Conservation (phyloP, 2,888 invertebrate genomes). For the Physocephala rufipes region DNA sequence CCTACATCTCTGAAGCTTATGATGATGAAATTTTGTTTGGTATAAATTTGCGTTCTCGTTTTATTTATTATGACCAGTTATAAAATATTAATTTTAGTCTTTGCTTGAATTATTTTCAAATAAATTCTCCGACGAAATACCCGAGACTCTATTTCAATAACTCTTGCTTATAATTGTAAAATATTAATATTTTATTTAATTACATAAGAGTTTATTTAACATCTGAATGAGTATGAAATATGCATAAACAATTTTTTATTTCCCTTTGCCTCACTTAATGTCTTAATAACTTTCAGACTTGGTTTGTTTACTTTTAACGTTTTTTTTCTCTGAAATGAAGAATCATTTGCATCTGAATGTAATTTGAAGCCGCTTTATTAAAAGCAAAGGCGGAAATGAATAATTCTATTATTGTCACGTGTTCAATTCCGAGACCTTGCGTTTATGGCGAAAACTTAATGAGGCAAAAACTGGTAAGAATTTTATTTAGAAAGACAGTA, state of each 20-base stretch:
- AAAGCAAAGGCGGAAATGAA: background rate
- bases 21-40: too few relatives aligned
- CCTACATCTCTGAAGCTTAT: too few relatives aligned
- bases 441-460: too few relatives aligned
- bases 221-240: background rate
- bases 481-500: too few relatives aligned
- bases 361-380: background rate
- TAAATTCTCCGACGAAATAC: background rate
- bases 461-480: too few relatives aligned
- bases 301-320: background rate
- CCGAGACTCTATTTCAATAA: background rate
- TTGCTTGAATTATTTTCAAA: too few relatives aligned
- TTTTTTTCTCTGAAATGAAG: background rate
- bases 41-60: too few relatives aligned
- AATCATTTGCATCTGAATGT: constrained; percentile 1
- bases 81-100: too few relatives aligned
- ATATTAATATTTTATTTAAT: background rate
- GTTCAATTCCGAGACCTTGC: background rate
- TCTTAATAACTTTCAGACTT: background rate
- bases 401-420: background rate
- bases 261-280: background rate
- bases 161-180: background rate
- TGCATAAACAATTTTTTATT: background rate
- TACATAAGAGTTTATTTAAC: background rate
- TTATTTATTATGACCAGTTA: too few relatives aligned